phyloP scores from a whole-genome alignment of 1,140 invertebrate genomes.

The Augochlora pura region DNA sequence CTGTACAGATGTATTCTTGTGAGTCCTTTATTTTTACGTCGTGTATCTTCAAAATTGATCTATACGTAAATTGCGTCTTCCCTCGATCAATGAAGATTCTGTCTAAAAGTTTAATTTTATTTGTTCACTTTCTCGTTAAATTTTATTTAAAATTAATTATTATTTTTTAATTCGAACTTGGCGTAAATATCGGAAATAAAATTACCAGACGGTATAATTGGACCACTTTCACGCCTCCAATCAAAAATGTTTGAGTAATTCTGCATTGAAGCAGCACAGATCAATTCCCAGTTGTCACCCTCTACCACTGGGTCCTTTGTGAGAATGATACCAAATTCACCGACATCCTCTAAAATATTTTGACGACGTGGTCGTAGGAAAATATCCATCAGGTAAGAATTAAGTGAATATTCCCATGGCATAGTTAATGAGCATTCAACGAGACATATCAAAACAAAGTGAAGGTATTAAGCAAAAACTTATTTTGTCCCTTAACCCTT shows the following conservation, averaged over 20 bases:
- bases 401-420: too few species aligned
- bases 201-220: constrained; percentile 51
- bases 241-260: constrained; percentile 77
- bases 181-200: constrained; percentile 2
- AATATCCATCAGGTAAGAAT: too few species aligned
- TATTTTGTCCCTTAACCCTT: too few species aligned
- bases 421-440: too few species aligned
- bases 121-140: background rate
- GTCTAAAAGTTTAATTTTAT: too few species aligned
- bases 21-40: constrained; percentile 61
- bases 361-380: too few species aligned
- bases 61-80: constrained; percentile 65
- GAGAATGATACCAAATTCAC: constrained; percentile 74
- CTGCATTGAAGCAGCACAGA: constrained; percentile 81
- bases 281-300: constrained; percentile 80
- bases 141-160: background rate
- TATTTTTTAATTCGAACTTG: too few species aligned
- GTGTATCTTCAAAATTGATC: constrained; percentile 61
- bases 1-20: constrained; percentile 65
- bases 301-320: constrained; percentile 74
- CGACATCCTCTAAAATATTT: constrained; percentile 71
- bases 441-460: too few species aligned
- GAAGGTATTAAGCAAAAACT: too few species aligned
- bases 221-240: constrained; percentile 71
- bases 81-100: constrained; percentile 42